Percentiles rank a stretch among this genome's conserved stretches.
phyloP scores from a whole-genome alignment of 2,888 invertebrate species.

The Andrena fulva region DNA sequence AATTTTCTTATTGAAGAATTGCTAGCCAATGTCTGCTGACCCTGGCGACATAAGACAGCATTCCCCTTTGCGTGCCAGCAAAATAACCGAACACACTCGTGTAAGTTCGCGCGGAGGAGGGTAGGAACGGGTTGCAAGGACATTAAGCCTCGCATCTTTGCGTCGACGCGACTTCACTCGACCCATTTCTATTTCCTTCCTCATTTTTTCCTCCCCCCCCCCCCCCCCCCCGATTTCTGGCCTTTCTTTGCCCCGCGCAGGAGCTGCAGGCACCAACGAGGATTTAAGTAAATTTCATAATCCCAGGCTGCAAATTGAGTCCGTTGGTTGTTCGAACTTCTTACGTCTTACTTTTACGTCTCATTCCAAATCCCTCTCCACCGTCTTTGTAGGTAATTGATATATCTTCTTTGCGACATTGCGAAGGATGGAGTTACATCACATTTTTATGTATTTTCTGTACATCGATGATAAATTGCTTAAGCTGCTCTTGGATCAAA shows the following conservation, averaged over 20 bases:
- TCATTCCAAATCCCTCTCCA: not conserved
- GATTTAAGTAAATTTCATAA: constrained; percentile 15
- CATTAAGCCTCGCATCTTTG: constrained; percentile 39
- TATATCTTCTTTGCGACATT: no score
- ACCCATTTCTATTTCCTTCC: constrained; percentile 33
- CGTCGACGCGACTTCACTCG: constrained; percentile 22
- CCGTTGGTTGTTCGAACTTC: constrained; percentile 4
- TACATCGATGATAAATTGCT: no score
- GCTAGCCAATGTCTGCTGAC: no score
- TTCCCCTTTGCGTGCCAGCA: no score
- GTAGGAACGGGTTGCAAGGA: constrained; percentile 58
- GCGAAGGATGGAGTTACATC: no score
- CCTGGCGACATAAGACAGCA: no score
- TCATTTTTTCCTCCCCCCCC: not conserved
- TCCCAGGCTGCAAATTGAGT: not conserved
- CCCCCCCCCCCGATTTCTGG: not conserved
- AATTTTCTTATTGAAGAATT: no score
- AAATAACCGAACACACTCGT: no score
- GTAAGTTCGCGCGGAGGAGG: no score
- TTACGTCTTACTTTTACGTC: not conserved
- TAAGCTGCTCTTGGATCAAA: no score
- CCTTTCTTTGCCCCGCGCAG: constrained; percentile 1
- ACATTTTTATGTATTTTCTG: no score
- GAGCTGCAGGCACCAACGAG: constrained; percentile 3
- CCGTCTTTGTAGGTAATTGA: no score